phyloP scores from a whole-genome alignment of 2,797 vertebrate species.

The Percopsis omiscomaycus region DNA sequence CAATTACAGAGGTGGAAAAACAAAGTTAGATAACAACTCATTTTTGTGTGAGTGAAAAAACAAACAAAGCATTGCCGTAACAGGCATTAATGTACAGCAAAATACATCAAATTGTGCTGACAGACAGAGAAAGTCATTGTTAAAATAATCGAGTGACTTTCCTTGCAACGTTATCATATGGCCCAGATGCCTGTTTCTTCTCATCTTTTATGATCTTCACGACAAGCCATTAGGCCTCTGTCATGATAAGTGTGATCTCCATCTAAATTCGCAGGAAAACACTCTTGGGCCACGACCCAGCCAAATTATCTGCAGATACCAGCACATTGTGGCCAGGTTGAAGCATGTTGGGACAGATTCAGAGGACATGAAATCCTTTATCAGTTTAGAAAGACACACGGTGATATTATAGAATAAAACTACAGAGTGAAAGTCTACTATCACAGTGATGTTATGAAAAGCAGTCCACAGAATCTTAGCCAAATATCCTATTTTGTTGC shows the following conservation, averaged over 20 bases:
- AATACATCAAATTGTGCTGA: constrained; percentile 22
- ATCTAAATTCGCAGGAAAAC: constrained; percentile 7
- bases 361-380: no score
- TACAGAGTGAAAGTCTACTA: not conserved
- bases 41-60: constrained; percentile 15
- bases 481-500: no score
- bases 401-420: not conserved
- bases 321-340: no score
- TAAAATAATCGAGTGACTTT: constrained; percentile 24
- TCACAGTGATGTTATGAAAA: no score
- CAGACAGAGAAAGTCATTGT: no score
- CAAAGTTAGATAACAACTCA: constrained; percentile 23
- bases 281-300: no score
- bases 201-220: constrained; percentile 63
- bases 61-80: constrained; percentile 20
- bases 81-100: constrained; percentile 5
- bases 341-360: no score
- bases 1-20: constrained; percentile 21
- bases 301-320: no score
- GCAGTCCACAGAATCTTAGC: no score
- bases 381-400: no score
- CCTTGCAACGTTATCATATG: constrained; percentile 55
- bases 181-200: constrained; percentile 49
- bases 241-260: constrained; percentile 47
- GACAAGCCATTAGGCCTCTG: constrained; percentile 56